Conservation (phyloP, 2,888 invertebrate species). For the Acronicta leporina region DNA sequence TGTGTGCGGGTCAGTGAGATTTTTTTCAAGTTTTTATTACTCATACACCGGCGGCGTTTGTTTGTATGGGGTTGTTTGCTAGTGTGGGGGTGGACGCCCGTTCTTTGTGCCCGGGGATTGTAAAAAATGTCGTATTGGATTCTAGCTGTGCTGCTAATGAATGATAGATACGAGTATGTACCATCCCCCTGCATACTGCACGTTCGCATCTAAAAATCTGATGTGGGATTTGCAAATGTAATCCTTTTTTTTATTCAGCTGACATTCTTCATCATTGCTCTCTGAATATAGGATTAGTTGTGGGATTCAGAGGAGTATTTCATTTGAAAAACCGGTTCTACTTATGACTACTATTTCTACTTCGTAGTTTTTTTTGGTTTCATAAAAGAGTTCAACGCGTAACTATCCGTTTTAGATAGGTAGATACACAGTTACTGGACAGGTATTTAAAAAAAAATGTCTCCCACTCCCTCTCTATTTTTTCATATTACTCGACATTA, state of each 20-base stretch:
- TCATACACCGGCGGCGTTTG: slow-evolving; percentile 60
- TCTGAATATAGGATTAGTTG: slow-evolving; percentile 51
- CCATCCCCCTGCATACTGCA: slow-evolving; percentile 69
- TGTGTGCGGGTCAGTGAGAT: slow-evolving; percentile 86
- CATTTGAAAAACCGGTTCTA: slow-evolving; percentile 19
- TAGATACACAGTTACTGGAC: too few relatives aligned
- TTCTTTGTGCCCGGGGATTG: slow-evolving; percentile 87
- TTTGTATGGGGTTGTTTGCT: slow-evolving; percentile 70
- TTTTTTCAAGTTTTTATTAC: slow-evolving; percentile 87
- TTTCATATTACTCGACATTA: too few relatives aligned
- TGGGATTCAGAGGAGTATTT: slow-evolving; percentile 39
- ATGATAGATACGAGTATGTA: slow-evolving; percentile 85
- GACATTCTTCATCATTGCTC: slow-evolving; percentile 61
- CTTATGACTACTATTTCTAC: slow-evolving; percentile 6
- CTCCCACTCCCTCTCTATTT: too few relatives aligned
- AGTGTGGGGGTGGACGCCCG: slow-evolving; percentile 80
- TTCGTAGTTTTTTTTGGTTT: slow-evolving; percentile 34
- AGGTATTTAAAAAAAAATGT: too few relatives aligned
- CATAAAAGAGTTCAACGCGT: slow-evolving; percentile 67
- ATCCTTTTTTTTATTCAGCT: slow-evolving; percentile 58
- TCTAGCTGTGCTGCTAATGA: slow-evolving; percentile 88
- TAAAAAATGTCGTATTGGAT: slow-evolving; percentile 89
- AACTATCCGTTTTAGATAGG: neutral
- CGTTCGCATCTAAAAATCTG: slow-evolving; percentile 76
- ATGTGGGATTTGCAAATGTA: slow-evolving; percentile 75